Percentiles rank a stretch among this genome's conserved stretches.
Evolutionary conservation across 2,113 vertebrate species (phyloP).

Genomic region (Sander lucioperca): DNA sequence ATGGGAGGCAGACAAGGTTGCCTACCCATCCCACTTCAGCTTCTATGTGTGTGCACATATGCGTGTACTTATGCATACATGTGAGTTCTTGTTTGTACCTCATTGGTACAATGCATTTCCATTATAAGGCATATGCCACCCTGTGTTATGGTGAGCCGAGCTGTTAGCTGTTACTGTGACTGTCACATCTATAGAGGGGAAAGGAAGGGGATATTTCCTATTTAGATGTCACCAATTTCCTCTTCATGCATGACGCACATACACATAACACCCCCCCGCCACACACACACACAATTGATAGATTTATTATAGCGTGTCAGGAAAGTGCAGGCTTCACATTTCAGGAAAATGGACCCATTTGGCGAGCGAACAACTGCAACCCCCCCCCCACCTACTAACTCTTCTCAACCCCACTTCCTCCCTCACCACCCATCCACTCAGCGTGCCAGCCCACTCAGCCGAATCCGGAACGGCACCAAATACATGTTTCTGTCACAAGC

Average conservation of each 20-base stretch:
- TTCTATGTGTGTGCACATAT: neutral
- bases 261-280: conserved; percentile 8
- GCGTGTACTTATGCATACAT: conserved; percentile 25
- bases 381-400: conserved; percentile 15
- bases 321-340: conserved; percentile 80
- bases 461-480: conserved; percentile 69
- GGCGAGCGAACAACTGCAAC: conserved; percentile 48
- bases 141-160: conserved; percentile 57
- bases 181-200: conserved; percentile 68
- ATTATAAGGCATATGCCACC: conserved; percentile 73
- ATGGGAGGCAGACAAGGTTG: conserved; percentile 61
- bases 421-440: conserved; percentile 32
- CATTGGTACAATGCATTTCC: conserved; percentile 71
- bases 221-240: conserved; percentile 76
- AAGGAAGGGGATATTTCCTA: conserved; percentile 75
- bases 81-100: conserved; percentile 38
- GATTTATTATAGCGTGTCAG: conserved; percentile 81
- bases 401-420: conserved; percentile 5
- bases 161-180: conserved; percentile 67
- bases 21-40: conserved; percentile 54
- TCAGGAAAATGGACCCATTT: conserved; percentile 79
- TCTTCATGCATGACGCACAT: conserved; percentile 54
- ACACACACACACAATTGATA: conserved; percentile 64
- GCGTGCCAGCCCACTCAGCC: conserved; percentile 69
- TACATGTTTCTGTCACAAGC: conserved; percentile 83